Evolutionary conservation across 2,888 invertebrate genomes (phyloP), one percentile per base, ranked within the genome.

Genomic region (Thereva nobilitata): DNA sequence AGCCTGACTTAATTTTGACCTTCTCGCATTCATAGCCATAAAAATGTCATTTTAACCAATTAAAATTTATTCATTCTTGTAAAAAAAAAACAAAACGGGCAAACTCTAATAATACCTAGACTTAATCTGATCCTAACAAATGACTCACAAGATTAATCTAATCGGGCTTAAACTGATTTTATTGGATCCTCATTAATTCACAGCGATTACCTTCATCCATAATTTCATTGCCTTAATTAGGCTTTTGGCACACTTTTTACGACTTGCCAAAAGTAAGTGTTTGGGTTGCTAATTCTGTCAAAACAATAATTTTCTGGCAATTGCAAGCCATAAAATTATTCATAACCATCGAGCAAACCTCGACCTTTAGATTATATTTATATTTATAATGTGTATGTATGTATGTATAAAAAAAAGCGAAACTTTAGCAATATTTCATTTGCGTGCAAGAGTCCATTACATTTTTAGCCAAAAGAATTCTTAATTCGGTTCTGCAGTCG

Each of bases 381-480:
- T 61, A 61, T 40, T 38, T 53, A 53, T 40, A 56, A 8, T 34
- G 40, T 50, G 37, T 47, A 61, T 61, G 23, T 23, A 23, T 23
- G 23, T 23, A 23, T 23, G 23, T 23, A 2, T 23, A 23, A 2
- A 23, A 23, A 23, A 23, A 23, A 23, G 23, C 23, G 23, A 23
- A 23, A 23, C 23, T 23, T 23, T 23, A 23, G 23, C 23, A 23
- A 23, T 23, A 23, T 23, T 23, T 23, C 23, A 23, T 50, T 61
- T 45, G 61, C 61, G 61, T 61, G 61, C 61, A 50, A n/a, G 61
- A 61, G 49, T 23, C 61, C 61, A 61, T 61, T 61, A 61, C 41
- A 61, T 50, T 41, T 61, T 49, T 61, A 37, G 61, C 50, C 9
- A 40, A 50, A 61, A 41, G 50, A 61, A 50, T 61, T 41, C 50